These are phyloP conservation scores for Mesoligia furuncula DNA, from an alignment of 2,888 invertebrate species.

Conservation along the genomic window DNA sequence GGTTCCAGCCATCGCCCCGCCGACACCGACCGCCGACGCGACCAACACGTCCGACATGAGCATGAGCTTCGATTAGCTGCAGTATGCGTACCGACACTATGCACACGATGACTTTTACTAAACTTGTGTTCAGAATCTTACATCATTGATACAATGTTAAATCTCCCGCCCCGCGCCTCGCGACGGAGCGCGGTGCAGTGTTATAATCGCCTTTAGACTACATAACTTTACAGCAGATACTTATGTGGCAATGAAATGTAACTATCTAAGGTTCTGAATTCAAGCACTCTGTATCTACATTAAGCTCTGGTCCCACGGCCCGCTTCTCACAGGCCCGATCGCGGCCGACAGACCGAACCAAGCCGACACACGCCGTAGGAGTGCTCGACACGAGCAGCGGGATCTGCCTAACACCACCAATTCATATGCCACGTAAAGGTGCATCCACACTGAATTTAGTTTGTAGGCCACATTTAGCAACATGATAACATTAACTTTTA, in stretches of 20 bases:
- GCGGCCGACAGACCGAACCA: no score
- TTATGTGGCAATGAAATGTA: neutral
- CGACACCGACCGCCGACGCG: slow-evolving; percentile 65
- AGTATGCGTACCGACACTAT: neutral
- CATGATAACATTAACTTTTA: neutral
- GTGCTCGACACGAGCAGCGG: no score
- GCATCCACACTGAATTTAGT: neutral
- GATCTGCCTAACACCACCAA: neutral
- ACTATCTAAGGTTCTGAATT: neutral
- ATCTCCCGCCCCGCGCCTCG: neutral
- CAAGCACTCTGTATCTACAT: neutral
- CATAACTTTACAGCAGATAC: neutral
- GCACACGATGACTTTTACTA: neutral
- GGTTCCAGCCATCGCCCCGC: slow-evolving; percentile 64
- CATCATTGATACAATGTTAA: neutral
- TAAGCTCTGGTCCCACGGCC: no score
- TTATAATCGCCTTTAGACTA: no score
- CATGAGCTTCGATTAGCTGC: slow-evolving; percentile 87
- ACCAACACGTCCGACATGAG: slow-evolving; percentile 87
- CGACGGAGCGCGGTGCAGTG: neutral
- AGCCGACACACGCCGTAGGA: no score
- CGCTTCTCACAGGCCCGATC: no score
- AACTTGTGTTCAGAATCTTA: no score
- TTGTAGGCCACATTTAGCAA: neutral
- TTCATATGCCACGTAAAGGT: neutral